Conservation (phyloP, 37 sponge, comb jelly and placozoan species). For the Agelas oroides region DNA sequence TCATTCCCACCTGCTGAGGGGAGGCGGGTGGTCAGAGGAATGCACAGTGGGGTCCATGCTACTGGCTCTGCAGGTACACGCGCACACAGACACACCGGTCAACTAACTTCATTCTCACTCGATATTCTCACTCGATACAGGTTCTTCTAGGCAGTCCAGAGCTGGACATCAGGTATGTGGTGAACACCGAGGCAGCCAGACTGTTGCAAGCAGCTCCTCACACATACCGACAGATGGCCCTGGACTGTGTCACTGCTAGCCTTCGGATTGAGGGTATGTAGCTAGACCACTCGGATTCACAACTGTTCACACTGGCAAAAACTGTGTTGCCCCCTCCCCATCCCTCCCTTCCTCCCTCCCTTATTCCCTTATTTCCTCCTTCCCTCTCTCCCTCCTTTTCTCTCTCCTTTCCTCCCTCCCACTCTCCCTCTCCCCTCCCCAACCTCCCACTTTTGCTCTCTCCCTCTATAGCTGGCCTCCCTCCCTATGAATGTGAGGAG, state of each 20-base stretch:
- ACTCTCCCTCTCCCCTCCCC: no score
- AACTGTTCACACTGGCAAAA: neutral
- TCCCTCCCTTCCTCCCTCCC: neutral
- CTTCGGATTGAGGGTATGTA: slow-evolving; percentile 77
- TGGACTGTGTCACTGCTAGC: slow-evolving; percentile 90
- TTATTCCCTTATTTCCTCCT: neutral
- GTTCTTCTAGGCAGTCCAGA: slow-evolving; percentile 71
- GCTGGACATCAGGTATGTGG: slow-evolving; percentile 48
- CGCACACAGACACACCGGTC: no score
- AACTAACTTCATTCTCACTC: no score
- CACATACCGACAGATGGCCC: slow-evolving; percentile 87
- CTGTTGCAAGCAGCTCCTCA: slow-evolving; percentile 59
- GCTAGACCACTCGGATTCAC: no score
- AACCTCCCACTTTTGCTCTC: no score
- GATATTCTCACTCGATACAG: slow-evolving; percentile 30
- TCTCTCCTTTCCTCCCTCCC: no score
- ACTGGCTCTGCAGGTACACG: slow-evolving; percentile 39
- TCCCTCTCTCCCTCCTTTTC: no score
- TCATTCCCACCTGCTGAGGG: slow-evolving; percentile 25
- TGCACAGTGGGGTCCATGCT: slow-evolving; percentile 27
- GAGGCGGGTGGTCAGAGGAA: slow-evolving; percentile 43
- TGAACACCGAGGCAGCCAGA: slow-evolving; percentile 71
- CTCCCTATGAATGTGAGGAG: slow-evolving; percentile 43
- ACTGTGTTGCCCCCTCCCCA: neutral
- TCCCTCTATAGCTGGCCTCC: slow-evolving; percentile 64